Base-by-base conservation (phyloP, 2,888 invertebrate species). In the Sarcophaga carnaria region DNA sequence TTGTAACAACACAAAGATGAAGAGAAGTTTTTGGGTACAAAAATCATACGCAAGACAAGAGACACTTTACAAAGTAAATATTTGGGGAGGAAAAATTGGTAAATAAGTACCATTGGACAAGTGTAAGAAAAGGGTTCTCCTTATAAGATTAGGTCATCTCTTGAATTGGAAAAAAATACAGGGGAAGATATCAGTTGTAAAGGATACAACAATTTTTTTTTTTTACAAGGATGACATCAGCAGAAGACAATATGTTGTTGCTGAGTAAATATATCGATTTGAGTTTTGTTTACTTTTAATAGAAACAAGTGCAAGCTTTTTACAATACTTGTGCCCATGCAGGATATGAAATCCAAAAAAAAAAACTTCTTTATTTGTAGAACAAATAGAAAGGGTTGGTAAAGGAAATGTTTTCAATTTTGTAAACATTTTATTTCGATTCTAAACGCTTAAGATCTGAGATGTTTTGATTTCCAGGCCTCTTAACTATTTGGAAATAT, bases 51-150 rank as follows among this genome's bases (percentile, higher is more conserved):
- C 45, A 74, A 67, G 27, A 76, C 69, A 81, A 70, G 76, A 69
- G 37, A 80, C 67, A 69, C 77, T 86, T 83, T 78, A 25, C 62
- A 83, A 83, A 81, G 71, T 79, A 81, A 83, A 87, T 83, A 87
- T 83, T 87, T 83, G 78, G 83, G 80, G 66, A 75, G 60, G 66
- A 63, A 83, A 78, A 75, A 60, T 81, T 86, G 70, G n/a, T 60
- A 82, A 77, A 82, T 63, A 86, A 86, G 80, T 37, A 83, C 77
- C 74, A 60, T 71, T 71, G 63, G 83, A 83, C 60, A 75, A 86
- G 80, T 80, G 78, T 75, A 69, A 76, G 79, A 86, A 87, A 87
- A 79, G 86, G 79, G 83, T 84, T 17, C 59, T 17, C 45, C 45
- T 70, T 71, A 20, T 70, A 62, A 75, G 84, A 87, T 84, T 83